Percentiles rank a stretch among this genome's conserved stretches.
phyloP scores from a whole-genome alignment of 2,888 invertebrate species.

The Chloroclysta siterata region DNA sequence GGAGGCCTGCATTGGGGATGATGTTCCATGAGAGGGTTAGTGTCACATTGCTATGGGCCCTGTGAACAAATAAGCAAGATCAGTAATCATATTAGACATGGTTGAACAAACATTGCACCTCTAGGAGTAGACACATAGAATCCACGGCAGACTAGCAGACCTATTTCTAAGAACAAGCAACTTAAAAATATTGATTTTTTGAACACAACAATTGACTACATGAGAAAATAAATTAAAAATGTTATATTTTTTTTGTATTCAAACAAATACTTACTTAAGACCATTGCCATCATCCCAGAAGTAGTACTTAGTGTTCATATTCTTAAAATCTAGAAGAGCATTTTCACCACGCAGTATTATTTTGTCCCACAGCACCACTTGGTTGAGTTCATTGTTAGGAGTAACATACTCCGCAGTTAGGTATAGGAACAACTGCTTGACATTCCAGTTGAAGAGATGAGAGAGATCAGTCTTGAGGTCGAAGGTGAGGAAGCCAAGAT shows the following conservation, averaged over 20 bases:
- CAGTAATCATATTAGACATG: neutral
- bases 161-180: too few relatives aligned
- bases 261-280: slow-evolving; percentile 88
- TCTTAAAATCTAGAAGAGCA: slow-evolving; percentile 95
- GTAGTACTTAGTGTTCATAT: slow-evolving; percentile 98
- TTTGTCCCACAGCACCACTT: slow-evolving; percentile 99
- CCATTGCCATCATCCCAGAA: slow-evolving; percentile 99
- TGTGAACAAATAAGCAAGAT: slow-evolving; percentile 72
- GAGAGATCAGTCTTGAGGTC: slow-evolving; percentile 97
- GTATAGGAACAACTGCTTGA: slow-evolving; percentile 98
- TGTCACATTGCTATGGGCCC: slow-evolving; percentile 97
- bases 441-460: slow-evolving; percentile 99
- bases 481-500: slow-evolving; percentile 97
- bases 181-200: too few relatives aligned
- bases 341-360: slow-evolving; percentile 97
- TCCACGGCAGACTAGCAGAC: too few relatives aligned
- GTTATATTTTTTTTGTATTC: too few relatives aligned
- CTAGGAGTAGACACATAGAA: too few relatives aligned
- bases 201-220: too few relatives aligned
- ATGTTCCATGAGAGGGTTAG: slow-evolving; percentile 98
- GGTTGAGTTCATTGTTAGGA: slow-evolving; percentile 93
- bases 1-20: slow-evolving; percentile 98
- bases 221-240: too few relatives aligned
- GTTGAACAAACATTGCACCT: too few relatives aligned
- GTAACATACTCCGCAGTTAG: slow-evolving; percentile 98